Conservation (phyloP, 2,888 invertebrate species). For the Drosophila mayaguana region DNA sequence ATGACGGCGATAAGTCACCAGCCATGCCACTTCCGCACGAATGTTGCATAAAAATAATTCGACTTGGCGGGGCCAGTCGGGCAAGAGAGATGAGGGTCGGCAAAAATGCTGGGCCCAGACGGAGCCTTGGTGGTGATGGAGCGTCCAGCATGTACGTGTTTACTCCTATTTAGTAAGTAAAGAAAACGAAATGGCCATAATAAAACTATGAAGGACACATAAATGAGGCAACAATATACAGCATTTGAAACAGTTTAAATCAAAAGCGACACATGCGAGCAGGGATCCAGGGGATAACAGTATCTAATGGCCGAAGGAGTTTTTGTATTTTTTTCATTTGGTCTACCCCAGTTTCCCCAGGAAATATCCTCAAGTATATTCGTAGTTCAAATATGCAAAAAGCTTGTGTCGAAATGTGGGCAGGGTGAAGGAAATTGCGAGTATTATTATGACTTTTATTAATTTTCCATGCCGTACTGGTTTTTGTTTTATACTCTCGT, state of each 20-base stretch:
- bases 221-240: slow-evolving; percentile 50
- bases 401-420: slow-evolving; percentile 47
- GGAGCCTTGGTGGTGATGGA: background rate
- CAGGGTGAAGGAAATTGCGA: slow-evolving; percentile 76
- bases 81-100: background rate
- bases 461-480: slow-evolving; percentile 61
- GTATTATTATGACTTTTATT: slow-evolving; percentile 80
- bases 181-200: slow-evolving; percentile 31
- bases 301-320: slow-evolving; percentile 31
- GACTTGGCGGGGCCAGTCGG: slow-evolving; percentile 27
- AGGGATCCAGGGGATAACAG: slow-evolving; percentile 13
- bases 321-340: background rate
- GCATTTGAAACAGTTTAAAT: slow-evolving; percentile 73
- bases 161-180: slow-evolving; percentile 27
- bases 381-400: slow-evolving; percentile 52
- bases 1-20: slow-evolving; percentile 79
- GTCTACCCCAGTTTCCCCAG: slow-evolving; percentile 11
- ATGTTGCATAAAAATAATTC: slow-evolving; percentile 60
- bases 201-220: slow-evolving; percentile 47
- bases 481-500: slow-evolving; percentile 22
- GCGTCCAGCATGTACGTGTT: slow-evolving; percentile 1
- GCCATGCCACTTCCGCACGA: slow-evolving; percentile 72
- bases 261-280: slow-evolving; percentile 34
- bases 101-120: slow-evolving; percentile 12
- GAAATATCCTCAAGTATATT: slow-evolving; percentile 47